Percentiles rank a stretch among this genome's conserved stretches.
Conservation (phyloP, 2,888 invertebrate genomes). For the Strigamia transsilvanica region DNA sequence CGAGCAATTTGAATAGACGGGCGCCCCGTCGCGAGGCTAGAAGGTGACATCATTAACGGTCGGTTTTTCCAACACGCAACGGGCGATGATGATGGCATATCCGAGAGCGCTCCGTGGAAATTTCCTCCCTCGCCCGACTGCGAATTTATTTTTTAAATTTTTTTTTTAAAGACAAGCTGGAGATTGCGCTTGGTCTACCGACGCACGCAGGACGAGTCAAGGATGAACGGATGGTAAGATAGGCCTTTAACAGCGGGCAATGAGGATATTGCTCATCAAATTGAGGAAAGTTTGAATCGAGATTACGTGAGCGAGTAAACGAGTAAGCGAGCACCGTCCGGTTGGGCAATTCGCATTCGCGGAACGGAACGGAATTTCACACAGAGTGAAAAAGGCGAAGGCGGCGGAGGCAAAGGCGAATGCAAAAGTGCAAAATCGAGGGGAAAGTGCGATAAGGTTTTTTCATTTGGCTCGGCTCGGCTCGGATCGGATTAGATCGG, state of each 20-base stretch:
- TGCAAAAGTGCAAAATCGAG: not conserved
- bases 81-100: not conserved
- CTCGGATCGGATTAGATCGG: too few relatives aligned
- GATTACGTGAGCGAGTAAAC: not conserved
- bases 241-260: not conserved
- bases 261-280: not conserved
- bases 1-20: not conserved
- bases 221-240: not conserved
- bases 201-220: not conserved
- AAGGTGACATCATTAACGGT: not conserved
- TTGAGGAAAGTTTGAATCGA: not conserved
- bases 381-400: too few relatives aligned
- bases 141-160: not conserved
- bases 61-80: not conserved
- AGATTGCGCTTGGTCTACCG: not conserved
- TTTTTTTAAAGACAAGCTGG: not conserved
- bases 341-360: not conserved
- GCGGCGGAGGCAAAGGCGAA: too few relatives aligned
- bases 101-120: not conserved
- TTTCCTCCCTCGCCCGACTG: not conserved
- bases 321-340: not conserved
- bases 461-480: too few relatives aligned
- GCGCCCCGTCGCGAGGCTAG: not conserved
- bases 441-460: not conserved
- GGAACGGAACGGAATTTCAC: not conserved